Evolutionary conservation across 2,888 invertebrate species (phyloP).

Genomic region (Selenia dentaria): DNA sequence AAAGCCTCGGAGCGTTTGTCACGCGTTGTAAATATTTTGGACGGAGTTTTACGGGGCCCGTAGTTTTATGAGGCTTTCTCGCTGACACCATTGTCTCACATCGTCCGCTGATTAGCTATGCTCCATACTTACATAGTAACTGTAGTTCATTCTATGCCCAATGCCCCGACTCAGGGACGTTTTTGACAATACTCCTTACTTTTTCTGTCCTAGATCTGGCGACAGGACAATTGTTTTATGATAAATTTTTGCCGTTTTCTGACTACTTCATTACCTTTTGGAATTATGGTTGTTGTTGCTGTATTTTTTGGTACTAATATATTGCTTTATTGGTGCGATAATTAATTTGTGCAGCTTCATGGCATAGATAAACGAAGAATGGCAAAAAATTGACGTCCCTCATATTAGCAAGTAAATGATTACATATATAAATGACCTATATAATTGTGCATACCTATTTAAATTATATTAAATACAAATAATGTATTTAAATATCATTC

Average conservation of each 20-base stretch:
- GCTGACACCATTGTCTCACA: slow-evolving; percentile 72
- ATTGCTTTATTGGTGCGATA: slow-evolving; percentile 33
- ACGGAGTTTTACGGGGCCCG: slow-evolving; percentile 69
- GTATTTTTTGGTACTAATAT: slow-evolving; percentile 35
- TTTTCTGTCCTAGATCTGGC: slow-evolving; percentile 35
- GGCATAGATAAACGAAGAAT: slow-evolving; percentile 8
- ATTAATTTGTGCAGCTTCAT: slow-evolving; percentile 34
- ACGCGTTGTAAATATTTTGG: slow-evolving; percentile 83
- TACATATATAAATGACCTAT: no score
- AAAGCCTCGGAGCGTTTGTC: slow-evolving; percentile 71
- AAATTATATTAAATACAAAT: no score
- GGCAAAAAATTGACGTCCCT: slow-evolving; percentile 6
- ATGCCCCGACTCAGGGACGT: slow-evolving; percentile 45
- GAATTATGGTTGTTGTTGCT: slow-evolving; percentile 19
- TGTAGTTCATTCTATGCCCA: not conserved
- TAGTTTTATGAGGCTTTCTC: slow-evolving; percentile 79
- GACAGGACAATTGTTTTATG: slow-evolving; percentile 40
- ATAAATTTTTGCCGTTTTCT: slow-evolving; percentile 29
- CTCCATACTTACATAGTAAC: slow-evolving; percentile 29
- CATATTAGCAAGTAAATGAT: no score
- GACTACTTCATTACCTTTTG: slow-evolving; percentile 27
- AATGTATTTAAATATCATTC: no score
- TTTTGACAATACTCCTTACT: slow-evolving; percentile 30
- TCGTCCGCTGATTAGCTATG: slow-evolving; percentile 69
- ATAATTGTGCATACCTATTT: no score